Base-by-base conservation (phyloP, 1,140 invertebrate species). In the Scaptomyza graminum region DNA sequence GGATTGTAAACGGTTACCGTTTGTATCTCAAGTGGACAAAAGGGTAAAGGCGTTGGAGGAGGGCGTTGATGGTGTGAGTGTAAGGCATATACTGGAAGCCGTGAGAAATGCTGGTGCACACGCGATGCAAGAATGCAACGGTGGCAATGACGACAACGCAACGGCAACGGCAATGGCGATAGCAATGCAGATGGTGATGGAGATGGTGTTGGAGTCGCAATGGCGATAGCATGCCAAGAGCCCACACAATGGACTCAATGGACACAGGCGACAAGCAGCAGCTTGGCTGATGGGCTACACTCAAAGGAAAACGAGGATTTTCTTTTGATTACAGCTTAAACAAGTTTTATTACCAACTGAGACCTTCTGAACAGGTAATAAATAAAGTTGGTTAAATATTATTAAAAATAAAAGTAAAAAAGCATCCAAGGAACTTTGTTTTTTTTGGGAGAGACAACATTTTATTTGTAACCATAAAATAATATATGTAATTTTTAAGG, bases 221-320 rank as follows among this genome's bases (percentile, higher is more conserved):
- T 46, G 50, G 49, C 66, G 56, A 67, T 82, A 64, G 79, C 75
- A 71, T 83, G 79, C 65, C 74, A 73, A 59, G 75, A 43, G 66
- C 67, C 60, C 60, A 51, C 67, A 85, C 77, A 84, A 84, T 85
- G 81, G 81, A 51, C 67, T 80, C 77, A 84, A 84, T 85, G 81
- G 81, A 69, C 73, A 80, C 39, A 68, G 50, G 41, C 22, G 44
- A 52, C 22, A 34, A 34, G 7, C 31, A 54, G 63, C 62, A 56
- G 52, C 9, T 46, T n/a, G 11, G 9, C 37, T 25, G 73, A 46
- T 47, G 18, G 18, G 18, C 61, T 62, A 60, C 31, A 41, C 37
- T 41, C 12, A n/a, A n/a, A 41, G 5, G 5, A 41, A 41, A 41
- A 41, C 9, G 8, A 9, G n/a, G n/a, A n/a, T n/a, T n/a, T n/a